These are phyloP conservation scores for Aythya baeri DNA, from an alignment of 2,113 vertebrate species.

Conservation along the genomic window DNA sequence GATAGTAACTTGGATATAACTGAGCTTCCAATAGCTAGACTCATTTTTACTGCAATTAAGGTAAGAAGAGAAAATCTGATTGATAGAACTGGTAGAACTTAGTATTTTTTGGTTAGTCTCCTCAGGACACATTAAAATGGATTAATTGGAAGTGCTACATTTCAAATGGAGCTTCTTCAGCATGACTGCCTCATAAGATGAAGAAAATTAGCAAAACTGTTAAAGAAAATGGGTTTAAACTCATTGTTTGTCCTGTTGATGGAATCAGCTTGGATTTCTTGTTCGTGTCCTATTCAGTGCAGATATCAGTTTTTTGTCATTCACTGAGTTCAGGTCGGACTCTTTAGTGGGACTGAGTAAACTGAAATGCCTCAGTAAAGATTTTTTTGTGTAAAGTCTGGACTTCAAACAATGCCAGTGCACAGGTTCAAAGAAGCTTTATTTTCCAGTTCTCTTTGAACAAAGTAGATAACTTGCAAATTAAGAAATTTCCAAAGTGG, in stretches of 20 bases:
- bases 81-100: not conserved
- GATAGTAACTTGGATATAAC: not conserved
- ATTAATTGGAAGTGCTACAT: not conserved
- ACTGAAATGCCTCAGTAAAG: not conserved
- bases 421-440: not conserved
- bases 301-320: not conserved
- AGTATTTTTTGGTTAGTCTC: not conserved
- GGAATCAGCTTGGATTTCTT: not conserved
- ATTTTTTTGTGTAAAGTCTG: not conserved
- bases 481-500: not conserved
- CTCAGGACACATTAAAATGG: not conserved
- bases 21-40: not conserved
- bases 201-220: not conserved
- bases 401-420: not conserved
- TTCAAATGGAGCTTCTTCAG: not conserved
- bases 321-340: not conserved
- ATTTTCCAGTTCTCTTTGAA: not conserved
- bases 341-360: not conserved
- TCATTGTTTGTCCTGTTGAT: not conserved
- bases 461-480: not conserved
- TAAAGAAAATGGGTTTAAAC: not conserved
- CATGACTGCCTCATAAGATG: not conserved
- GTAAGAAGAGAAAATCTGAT: not conserved
- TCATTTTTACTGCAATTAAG: not conserved
- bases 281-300: not conserved